Evolutionary conservation across 2,797 vertebrate species (phyloP), one percentile per base, ranked within the genome.

Genomic region (Streptopelia turtur): DNA sequence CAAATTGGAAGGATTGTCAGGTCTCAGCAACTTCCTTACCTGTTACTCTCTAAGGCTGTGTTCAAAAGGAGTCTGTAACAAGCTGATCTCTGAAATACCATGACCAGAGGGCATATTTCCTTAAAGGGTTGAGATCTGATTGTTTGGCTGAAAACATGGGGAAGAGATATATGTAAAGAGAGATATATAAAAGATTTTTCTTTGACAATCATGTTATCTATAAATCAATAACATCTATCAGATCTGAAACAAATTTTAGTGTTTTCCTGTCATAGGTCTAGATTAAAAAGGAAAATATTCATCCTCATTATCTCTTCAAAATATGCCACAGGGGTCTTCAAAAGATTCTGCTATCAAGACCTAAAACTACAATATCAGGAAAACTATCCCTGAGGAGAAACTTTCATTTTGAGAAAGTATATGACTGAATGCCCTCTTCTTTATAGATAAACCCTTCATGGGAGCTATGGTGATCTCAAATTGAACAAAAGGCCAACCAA

Each of bases 351-450:
- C 81, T 84, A 89, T 72, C 25, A 4, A 95, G 69, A 81, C 28
- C 52, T 95, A 23, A 65, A 89, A 88, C 50, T 77, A 83, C 20
- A 88, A 35, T 76, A 88, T 30, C 31, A 60, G 24, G 30, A 83
- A 97, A 95, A 74, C 11, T 23, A 85, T 88, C 89, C 68, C 65
- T 49, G 47, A 93, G 79, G 94, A 88, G 79, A 92, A 61, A 52
- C 53, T 96, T 95, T 76, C 92, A 94, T 95, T 97, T 95, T 93
- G 39, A 91, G 86, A 94, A 96, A 85, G 33, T 49, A 25, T 89
- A 87, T 82, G 56, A 94, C 53, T 95, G 91, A 96, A 97, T 96
- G 82, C 75, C 77, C 87, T 92, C 43, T 28, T 76, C 45, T 96
- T 80, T 79, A 52, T 21, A 95, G 83, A 94, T 75, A 95, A 97